phyloP scores from a whole-genome alignment of 2,888 invertebrate species.

The Polyommatus icarus region DNA sequence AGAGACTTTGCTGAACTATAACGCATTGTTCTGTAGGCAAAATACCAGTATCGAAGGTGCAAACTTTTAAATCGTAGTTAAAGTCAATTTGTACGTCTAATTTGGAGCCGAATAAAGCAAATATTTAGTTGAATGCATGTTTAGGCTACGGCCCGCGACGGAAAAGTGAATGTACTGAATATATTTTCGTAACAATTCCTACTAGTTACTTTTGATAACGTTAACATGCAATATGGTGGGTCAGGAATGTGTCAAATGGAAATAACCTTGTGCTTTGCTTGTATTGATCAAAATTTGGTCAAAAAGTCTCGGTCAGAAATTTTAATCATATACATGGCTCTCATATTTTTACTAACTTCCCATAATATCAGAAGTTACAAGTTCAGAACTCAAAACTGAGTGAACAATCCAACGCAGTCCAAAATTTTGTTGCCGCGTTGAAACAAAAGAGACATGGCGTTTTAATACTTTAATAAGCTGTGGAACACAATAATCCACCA shows the following conservation, averaged over 20 bases:
- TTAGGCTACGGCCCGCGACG: background rate
- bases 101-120: background rate
- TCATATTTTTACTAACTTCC: background rate
- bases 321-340: background rate
- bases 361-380: background rate
- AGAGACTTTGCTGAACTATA: too few species aligned
- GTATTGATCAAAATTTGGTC: too few species aligned
- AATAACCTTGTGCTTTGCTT: too few species aligned
- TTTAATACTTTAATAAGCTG: background rate
- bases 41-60: background rate
- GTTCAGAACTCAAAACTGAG: background rate
- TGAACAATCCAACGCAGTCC: background rate
- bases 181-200: slow-evolving; percentile 18
- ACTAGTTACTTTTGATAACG: background rate
- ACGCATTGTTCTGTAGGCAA: background rate
- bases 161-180: slow-evolving; percentile 14
- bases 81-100: background rate
- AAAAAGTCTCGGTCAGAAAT: background rate
- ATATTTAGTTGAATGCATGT: slow-evolving; percentile 12
- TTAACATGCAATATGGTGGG: background rate
- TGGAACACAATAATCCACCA: slow-evolving; percentile 41
- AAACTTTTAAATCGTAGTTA: background rate
- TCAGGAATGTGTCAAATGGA: background rate
- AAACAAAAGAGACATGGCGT: background rate
- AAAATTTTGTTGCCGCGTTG: background rate